phyloP scores from a whole-genome alignment of 2,888 invertebrate genomes.

The Calameuta pallipes region DNA sequence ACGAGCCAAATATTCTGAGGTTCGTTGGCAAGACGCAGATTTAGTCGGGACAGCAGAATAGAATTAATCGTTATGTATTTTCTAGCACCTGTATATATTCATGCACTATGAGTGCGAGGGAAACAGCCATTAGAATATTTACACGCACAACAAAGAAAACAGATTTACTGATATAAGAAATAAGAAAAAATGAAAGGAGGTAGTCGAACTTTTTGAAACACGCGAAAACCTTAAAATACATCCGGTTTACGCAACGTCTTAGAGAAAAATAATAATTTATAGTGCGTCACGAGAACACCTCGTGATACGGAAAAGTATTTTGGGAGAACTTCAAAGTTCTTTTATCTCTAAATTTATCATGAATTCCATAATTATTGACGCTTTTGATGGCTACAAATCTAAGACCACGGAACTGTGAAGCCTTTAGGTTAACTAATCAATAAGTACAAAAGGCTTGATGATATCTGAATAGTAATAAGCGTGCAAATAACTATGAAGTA shows the following conservation, averaged over 20 bases:
- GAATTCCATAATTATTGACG: not conserved
- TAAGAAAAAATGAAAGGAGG: not conserved
- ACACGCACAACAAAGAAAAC: not conserved
- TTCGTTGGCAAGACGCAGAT: not conserved
- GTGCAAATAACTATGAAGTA: not conserved
- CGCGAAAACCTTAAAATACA: not conserved
- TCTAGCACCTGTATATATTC: not conserved
- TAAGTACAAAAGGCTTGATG: not conserved
- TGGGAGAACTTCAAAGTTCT: not conserved
- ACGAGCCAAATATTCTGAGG: not conserved
- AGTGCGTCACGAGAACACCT: not conserved
- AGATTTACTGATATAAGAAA: not conserved
- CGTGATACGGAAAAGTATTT: not conserved
- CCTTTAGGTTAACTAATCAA: not conserved
- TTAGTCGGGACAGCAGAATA: not conserved
- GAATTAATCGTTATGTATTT: not conserved
- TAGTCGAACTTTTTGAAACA: not conserved
- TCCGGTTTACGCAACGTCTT: not conserved
- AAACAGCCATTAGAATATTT: not conserved
- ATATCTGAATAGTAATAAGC: not conserved
- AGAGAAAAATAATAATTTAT: not conserved
- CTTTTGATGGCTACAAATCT: not conserved
- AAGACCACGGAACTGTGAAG: not conserved
- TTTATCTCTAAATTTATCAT: not conserved
- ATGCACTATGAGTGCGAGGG: not conserved